Evolutionary conservation across 2,113 vertebrate species (phyloP).

Genomic region (Prionailurus viverrinus): DNA sequence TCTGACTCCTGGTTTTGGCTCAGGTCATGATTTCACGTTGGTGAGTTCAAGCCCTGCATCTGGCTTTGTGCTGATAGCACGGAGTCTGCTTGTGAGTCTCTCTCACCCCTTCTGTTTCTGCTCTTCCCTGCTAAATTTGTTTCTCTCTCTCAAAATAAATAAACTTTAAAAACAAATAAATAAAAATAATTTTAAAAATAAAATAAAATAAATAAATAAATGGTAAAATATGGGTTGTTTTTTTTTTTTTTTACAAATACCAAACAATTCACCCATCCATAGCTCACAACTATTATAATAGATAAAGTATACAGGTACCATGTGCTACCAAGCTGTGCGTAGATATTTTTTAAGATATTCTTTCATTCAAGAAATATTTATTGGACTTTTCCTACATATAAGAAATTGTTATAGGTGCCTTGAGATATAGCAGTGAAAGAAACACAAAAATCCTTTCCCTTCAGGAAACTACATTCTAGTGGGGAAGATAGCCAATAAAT

Average conservation of each 20-base stretch:
- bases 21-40: no score
- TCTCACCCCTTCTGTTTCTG: no score
- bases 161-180: no score
- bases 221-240: no score
- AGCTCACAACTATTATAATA: neutral
- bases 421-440: neutral
- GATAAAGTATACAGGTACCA: neutral
- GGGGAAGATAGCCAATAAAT: neutral
- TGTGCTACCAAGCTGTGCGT: neutral
- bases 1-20: no score
- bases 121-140: no score
- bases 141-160: no score
- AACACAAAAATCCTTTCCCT: conserved; percentile 14
- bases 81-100: no score
- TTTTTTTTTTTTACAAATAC: neutral
- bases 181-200: no score
- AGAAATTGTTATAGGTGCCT: neutral
- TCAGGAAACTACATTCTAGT: neutral
- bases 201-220: no score
- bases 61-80: no score
- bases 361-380: conserved; percentile 24
- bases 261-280: neutral
- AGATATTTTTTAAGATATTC: neutral
- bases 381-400: neutral
- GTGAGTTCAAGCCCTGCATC: no score